Evolutionary conservation across 2,113 vertebrate species (phyloP).

Genomic region (mouse (Mus musculus)): GRCm39 chr16:62886501-62887000

Average conservation of each 20-base stretch:
- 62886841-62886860: neutral
- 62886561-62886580: neutral
- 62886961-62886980: neutral
- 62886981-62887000: neutral
- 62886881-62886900: neutral
- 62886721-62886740: neutral
- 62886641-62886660: neutral
- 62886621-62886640: neutral
- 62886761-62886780: neutral
- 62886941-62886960: neutral
- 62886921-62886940: neutral
- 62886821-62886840: neutral
- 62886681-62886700: neutral
- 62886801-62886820: neutral
- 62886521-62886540: neutral
- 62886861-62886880: neutral
- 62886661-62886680: neutral
- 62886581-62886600: neutral
- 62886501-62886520: neutral
- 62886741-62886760: neutral
- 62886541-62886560: neutral
- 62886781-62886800: neutral
- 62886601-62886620: neutral
- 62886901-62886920: neutral
- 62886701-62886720: neutral